Base-by-base conservation (phyloP, 2,888 invertebrate species). In the Phymatocera aterrima region DNA sequence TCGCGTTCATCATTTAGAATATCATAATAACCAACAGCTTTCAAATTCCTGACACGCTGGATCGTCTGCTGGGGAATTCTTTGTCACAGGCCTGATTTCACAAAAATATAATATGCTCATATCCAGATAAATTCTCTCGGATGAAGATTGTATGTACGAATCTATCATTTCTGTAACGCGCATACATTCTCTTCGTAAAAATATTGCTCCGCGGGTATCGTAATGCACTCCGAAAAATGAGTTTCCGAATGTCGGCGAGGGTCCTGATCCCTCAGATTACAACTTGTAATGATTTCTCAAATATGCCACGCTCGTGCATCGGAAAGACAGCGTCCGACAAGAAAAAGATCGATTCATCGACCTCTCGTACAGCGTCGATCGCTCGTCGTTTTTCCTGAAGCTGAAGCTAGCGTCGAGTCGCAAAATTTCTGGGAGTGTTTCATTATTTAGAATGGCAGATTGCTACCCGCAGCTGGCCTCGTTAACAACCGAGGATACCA, bases 361-460 rank as follows among this genome's bases (percentile, higher is more conserved):
- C 37, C 34, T 64, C 34, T 37, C 15, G 57, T 57, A 10, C 12
- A 24, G 57, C 28, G 28, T 57, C 28, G 28, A 57, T 28, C 57
- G 24, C 28, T 12, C 5, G 12, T 10, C 57, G 57, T 8, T 64
- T 6, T n/a, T 37, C 34, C 37, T 15, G 34, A 37, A 28, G 57
- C 12, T 57, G 28, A 57, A n/a, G n/a, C 28, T 28, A 57, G 15
- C 57, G 28, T 15, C 37, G 8, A 64, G 37, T 37, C 61, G 15
- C 37, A 37, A 18, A n/a, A 37, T 34, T 64, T 37, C 34, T 64
- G 34, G 8, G 34, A 64, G 2, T 37, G 18, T 64, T 37, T 64
- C 37, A 64, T 64, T 64, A 64, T 64, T 64, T 64, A 37, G 61
- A 10, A 64, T 64, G 61, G 24, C 34, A 64, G 34, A 37, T n/a